Base-by-base conservation (phyloP, 2,888 invertebrate species). In the Drosophila putrida region DNA sequence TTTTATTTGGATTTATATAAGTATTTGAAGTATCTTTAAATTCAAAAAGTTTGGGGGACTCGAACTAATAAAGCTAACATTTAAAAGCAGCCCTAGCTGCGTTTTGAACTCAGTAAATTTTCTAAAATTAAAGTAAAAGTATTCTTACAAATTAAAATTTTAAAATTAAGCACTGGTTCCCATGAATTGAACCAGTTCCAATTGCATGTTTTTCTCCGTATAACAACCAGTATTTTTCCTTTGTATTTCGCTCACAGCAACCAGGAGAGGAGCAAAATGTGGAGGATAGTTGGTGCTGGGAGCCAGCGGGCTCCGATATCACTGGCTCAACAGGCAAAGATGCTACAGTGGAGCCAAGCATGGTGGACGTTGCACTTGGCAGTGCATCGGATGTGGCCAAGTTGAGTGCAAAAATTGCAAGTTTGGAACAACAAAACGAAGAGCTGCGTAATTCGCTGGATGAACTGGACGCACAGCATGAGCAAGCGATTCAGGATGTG, bases 381-480 rank as follows among this genome's bases (percentile, higher is more conserved):
- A 15, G 33, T 3, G 28, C 39, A 43, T 15, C 53, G 5, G 78
- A 82, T 33, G 39, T 75, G 57, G 33, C 59, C 6, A 75, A 67
- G 47, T 93, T 94, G 62, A 91, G 92, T 11, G 86, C 82, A n/a
- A 93, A 94, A 84, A 92, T 93, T 8, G 92, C 92, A 72, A 89
- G 88, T 41, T 88, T 94, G 60, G 82, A 93, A 15, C 78, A 87
- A 27, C 93, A 93, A 82, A 92, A 94, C 50, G 92, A 87, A 25
- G 93, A 94, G 64, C 91, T 93, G 68, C 94, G 94, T 77, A 91
- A 88, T 63, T 93, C 93, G 71, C 90, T 97, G 58, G 96, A 96
- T 80, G 96, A 96, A 88, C 91, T 97, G 77, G 96, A 97, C 86
- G 93, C 91, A 49, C 96, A 96, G 91, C 96, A 96, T 88, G 95